phyloP scores from a whole-genome alignment of 2,797 vertebrate species.

The Alectoris magna region DNA sequence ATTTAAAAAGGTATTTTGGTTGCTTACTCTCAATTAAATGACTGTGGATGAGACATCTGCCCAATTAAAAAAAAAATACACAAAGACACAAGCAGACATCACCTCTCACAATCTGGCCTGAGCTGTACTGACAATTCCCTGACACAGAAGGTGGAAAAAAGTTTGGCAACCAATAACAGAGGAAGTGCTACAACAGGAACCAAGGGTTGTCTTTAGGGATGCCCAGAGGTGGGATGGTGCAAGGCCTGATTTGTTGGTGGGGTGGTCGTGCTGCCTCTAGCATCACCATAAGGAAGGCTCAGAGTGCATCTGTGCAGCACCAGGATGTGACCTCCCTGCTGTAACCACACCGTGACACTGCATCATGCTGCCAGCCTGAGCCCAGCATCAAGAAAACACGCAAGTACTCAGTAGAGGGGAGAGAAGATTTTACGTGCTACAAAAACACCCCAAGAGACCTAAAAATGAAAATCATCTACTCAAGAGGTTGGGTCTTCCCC shows the following conservation, averaged over 20 bases:
- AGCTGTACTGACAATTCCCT: rapidly evolving
- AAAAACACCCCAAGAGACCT: neutral
- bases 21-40: neutral
- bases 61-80: neutral
- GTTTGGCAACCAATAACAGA: rapidly evolving
- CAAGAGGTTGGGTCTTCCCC: neutral
- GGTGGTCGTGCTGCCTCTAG: neutral
- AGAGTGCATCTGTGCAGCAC: neutral
- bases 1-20: neutral
- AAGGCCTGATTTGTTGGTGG: neutral
- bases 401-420: neutral
- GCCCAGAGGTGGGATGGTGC: neutral
- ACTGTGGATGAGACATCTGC: neutral
- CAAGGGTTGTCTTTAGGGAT: neutral
- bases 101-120: neutral
- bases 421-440: neutral
- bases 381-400: neutral
- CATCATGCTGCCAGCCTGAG: neutral
- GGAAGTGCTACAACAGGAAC: neutral
- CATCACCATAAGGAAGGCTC: neutral
- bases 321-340: neutral
- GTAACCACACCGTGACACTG: neutral
- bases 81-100: neutral
- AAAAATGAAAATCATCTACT: neutral
- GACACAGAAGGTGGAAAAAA: rapidly evolving